Base-by-base conservation (phyloP, 2,888 invertebrate genomes). In the Eupithecia pulchellata region DNA sequence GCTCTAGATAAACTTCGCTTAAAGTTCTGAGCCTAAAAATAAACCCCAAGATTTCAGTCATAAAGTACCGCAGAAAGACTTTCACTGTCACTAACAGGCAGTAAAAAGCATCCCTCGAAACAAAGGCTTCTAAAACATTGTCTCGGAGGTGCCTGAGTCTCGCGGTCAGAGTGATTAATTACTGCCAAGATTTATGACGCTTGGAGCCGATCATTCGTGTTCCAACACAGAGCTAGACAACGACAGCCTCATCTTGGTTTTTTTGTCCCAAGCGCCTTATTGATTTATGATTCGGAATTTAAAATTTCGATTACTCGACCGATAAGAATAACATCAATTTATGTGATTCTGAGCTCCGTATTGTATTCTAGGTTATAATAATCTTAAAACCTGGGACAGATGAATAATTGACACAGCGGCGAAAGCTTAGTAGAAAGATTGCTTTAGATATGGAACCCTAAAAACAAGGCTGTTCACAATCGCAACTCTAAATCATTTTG, bases 401-500 rank as follows among this genome's bases (percentile, higher is more conserved):
- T 13, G 11, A 20, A 25, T 25, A 25, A 52, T 25, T 52, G 0
- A 52, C 20, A 52, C 1, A 9, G 47, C 3, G 11, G 4, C 11
- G 11, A 52, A 13, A 8, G 8, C 25, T 52, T 25, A 20, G 47
- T 47, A 8, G n/a, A 8, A n/a, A n/a, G n/a, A n/a, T 4, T 42
- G n/a, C 42, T 42, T 52, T 25, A 20, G 11, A 1, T 32, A 30
- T 30, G n/a, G n/a, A 29, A 60, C 32, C 32, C 58, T 32, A 29
- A 60, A 52, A 60, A 60, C 30, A 32, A 60, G n/a, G 32, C n/a
- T 20, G 32, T 32, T 30, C 30, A 60, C 30, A 60, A 84, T 82
- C 81, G 77, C 76, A 83, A 84, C 85, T 87, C 87, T 89, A 89
- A 89, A 91, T 90, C 90, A 89, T 89, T 81, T 86, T 83, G 90